phyloP scores from a whole-genome alignment of 2,797 vertebrate genomes.

The Spinus olivaceus region DNA sequence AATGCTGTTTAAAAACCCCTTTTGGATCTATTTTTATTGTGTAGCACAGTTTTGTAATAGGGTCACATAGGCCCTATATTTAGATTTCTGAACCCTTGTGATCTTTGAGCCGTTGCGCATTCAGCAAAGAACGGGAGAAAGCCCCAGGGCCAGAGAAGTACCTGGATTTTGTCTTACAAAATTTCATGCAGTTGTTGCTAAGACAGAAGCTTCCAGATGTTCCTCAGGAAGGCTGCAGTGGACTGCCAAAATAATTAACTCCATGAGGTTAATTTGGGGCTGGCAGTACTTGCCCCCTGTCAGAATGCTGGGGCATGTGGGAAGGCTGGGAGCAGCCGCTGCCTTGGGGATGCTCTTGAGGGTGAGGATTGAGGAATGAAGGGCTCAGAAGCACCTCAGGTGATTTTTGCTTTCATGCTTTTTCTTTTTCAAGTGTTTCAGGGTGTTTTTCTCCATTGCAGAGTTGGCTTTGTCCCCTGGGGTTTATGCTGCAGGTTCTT shows the following conservation, averaged over 20 bases:
- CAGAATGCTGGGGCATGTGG: fast-evolving
- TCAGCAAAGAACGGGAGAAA: conserved; percentile 10
- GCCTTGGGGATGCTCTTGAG: neutral
- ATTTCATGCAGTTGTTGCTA: neutral
- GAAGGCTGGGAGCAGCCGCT: neutral
- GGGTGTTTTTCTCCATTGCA: neutral
- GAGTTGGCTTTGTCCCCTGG: neutral
- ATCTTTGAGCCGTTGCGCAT: neutral
- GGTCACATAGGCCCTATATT: conserved; percentile 32
- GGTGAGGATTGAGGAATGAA: neutral
- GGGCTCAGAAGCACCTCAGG: neutral
- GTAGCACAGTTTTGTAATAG: conserved; percentile 25
- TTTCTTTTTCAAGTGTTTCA: neutral
- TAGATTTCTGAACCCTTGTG: conserved; percentile 34
- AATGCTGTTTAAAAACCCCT: neutral
- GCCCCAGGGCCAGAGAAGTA: conserved; percentile 3
- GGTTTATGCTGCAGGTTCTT: neutral
- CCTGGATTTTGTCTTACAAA: neutral
- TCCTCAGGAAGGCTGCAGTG: neutral
- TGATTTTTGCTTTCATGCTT: neutral
- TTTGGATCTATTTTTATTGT: conserved; percentile 34
- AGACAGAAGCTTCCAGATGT: conserved; percentile 13
- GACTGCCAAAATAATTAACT: neutral
- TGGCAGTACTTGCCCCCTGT: neutral
- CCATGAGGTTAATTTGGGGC: neutral